These are phyloP conservation scores for Drosophila murphyi DNA, from an alignment of 1,140 invertebrate genomes.

Conservation along the genomic window DNA sequence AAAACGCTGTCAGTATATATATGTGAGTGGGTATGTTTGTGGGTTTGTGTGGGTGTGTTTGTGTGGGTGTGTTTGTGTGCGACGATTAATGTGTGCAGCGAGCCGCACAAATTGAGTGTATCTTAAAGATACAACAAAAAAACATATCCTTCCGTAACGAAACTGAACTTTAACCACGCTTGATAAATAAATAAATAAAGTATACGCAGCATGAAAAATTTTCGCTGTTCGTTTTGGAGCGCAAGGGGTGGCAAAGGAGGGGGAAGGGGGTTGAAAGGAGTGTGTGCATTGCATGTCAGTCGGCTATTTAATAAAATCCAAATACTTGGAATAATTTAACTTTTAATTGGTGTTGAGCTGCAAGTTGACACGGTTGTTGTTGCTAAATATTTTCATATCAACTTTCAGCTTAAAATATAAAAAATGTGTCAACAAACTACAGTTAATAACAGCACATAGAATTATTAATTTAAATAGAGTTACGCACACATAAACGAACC, in stretches of 20 bases:
- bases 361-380: slow-evolving; percentile 66
- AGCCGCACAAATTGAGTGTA: slow-evolving; percentile 32
- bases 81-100: slow-evolving; percentile 36
- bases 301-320: slow-evolving; percentile 70
- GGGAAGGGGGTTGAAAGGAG: slow-evolving; percentile 16
- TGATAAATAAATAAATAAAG: neutral
- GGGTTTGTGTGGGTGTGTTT: neutral
- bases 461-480: slow-evolving; percentile 36
- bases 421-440: slow-evolving; percentile 44
- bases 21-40: neutral
- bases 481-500: neutral
- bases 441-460: slow-evolving; percentile 23
- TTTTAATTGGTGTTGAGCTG: slow-evolving; percentile 69
- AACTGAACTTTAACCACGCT: slow-evolving; percentile 8
- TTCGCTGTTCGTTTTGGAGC: slow-evolving; percentile 5
- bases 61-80: neutral
- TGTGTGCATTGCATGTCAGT: slow-evolving; percentile 57
- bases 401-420: neutral
- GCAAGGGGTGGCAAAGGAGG: neutral
- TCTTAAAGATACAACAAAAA: slow-evolving; percentile 33
- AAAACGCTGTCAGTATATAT: slow-evolving; percentile 27
- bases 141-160: slow-evolving; percentile 19
- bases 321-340: slow-evolving; percentile 74
- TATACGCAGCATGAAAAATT: slow-evolving; percentile 30
- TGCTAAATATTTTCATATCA: slow-evolving; percentile 19